Conservation (phyloP, 1,140 invertebrate species). For the Paracyclopina nana region DNA sequence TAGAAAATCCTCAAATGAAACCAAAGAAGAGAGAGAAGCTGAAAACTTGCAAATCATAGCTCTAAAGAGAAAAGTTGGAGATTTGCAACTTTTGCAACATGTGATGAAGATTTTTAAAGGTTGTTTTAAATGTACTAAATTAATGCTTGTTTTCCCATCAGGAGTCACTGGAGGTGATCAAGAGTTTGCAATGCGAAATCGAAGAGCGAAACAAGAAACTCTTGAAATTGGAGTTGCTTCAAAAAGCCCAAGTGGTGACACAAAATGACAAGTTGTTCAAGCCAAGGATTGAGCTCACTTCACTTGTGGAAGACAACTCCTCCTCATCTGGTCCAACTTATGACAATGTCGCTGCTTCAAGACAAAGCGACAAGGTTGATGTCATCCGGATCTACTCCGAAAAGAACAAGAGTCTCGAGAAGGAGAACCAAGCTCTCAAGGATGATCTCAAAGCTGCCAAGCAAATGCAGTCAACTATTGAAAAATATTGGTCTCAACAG, state of each 20-base stretch:
- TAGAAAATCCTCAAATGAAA: too few relatives aligned
- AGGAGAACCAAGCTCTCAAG: too few relatives aligned
- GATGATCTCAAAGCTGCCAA: too few relatives aligned
- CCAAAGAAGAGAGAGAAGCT: too few relatives aligned
- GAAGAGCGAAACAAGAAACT: slow-evolving; percentile 35
- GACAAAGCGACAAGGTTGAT: neutral
- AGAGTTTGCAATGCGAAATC: slow-evolving; percentile 33
- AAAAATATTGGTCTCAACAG: too few relatives aligned
- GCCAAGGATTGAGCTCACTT: neutral
- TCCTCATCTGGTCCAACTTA: neutral
- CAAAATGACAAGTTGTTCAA: neutral
- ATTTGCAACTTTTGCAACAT: too few relatives aligned
- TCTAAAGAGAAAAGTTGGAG: too few relatives aligned
- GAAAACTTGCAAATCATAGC: too few relatives aligned
- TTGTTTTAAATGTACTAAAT: too few relatives aligned
- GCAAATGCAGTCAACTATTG: too few relatives aligned
- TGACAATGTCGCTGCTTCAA: neutral
- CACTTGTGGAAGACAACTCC: neutral
- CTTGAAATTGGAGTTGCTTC: slow-evolving; percentile 28
- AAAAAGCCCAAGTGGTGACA: neutral
- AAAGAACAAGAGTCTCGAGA: neutral
- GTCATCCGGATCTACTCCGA: neutral
- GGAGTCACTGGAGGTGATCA: slow-evolving; percentile 39
- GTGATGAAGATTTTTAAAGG: too few relatives aligned
- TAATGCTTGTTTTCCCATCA: too few relatives aligned